Evolutionary conservation across 2,113 vertebrate genomes (phyloP).

Genomic region (Semnornis frantzii): DNA sequence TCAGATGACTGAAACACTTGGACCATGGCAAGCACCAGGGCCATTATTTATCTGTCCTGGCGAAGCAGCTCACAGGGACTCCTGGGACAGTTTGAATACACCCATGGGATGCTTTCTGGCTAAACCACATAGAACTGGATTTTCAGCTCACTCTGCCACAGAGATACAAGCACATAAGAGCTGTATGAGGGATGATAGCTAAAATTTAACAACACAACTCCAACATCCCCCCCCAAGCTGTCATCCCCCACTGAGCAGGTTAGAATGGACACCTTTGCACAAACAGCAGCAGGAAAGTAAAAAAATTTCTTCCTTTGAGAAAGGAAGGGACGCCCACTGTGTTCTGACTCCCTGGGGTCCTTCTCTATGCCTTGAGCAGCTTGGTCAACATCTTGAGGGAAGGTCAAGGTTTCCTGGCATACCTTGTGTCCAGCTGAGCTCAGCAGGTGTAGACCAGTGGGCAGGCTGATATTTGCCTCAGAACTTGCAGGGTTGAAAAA

Average conservation of each 20-base stretch:
- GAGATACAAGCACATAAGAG: not conserved
- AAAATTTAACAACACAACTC: not conserved
- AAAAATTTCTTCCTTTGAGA: not conserved
- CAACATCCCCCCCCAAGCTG: too few species aligned
- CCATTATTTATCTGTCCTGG: not conserved
- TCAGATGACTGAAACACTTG: accelerated
- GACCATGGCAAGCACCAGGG: accelerated
- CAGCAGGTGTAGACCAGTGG: not conserved
- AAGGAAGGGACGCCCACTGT: accelerated
- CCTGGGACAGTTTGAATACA: not conserved
- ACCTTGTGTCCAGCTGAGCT: not conserved
- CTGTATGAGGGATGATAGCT: accelerated
- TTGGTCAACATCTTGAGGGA: not conserved
- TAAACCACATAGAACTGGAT: not conserved
- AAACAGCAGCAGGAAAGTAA: not conserved
- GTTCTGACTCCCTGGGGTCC: not conserved
- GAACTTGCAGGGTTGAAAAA: not conserved
- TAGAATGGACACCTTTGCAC: accelerated
- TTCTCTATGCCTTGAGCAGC: not conserved
- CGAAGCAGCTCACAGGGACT: not conserved
- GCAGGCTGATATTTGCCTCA: not conserved
- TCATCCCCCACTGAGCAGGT: not conserved
- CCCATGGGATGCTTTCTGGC: accelerated
- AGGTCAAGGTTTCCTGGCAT: not conserved
- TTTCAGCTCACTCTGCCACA: not conserved